Evolutionary conservation across 2,113 vertebrate species (phyloP), one percentile per base, ranked within the genome.

Genomic region (Lamprologus sp.): DNA sequence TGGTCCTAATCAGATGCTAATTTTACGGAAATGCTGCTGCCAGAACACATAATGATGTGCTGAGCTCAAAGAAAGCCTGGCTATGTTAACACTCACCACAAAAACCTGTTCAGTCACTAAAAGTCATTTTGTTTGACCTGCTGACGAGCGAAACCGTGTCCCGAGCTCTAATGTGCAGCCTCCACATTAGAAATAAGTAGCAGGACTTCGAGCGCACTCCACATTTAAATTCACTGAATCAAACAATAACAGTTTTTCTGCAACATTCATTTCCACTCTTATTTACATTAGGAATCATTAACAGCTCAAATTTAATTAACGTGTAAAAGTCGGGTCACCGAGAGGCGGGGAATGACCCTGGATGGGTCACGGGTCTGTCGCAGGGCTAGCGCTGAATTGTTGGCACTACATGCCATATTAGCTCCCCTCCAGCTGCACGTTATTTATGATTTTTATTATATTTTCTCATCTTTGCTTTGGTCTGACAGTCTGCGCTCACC

Each of bases 41-140:
- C 14, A 63, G 19, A 63, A 63, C 2, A 63, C 58, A 63, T 63
- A 12, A 63, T 35, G 0, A 60, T 33, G 58, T 35, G 58, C 28
- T 0, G 15, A 0, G 58, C 5, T 7, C 15, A 60, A 17, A 60
- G 56, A 60, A 0, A 31, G 56, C 28, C 56, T 33, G 56, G 28
- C 28, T 60, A 1, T 60, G 55, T 58, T 28, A 58, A 28, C 21
- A 15, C 28, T 23, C 23, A 63, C 9, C 17, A 63, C 9, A n/a
- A 5, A n/a, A 11, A 11, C 31, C 28, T 63, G 17, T 19, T 63
- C 31, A n/a, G 6, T 63, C 58, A 63, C 28, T 58, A 31, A 58
- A 17, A 2, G 23, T 58, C 13, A 4, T 28, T 28, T 28, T 4
- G 0, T 63, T 63, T 19, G 28, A 63, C 23, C 31, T 35, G 17